Percentiles rank a stretch among this genome's conserved stretches.
phyloP scores from a whole-genome alignment of 1,140 invertebrate genomes.

The Steinernema khuongi region DNA sequence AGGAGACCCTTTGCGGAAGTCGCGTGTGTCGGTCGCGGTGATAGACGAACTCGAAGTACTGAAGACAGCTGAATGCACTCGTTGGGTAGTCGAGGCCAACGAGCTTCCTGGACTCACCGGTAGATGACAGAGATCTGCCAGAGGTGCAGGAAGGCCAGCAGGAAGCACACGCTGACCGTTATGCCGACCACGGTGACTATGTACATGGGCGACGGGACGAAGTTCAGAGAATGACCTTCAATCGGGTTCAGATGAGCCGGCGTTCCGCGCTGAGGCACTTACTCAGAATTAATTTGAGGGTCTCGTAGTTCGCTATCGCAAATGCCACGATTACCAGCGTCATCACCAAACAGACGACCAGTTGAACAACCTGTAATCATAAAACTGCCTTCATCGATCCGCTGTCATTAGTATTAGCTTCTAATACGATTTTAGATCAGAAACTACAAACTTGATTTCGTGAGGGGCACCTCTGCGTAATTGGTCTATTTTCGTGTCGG shows the following conservation, averaged over 20 bases:
- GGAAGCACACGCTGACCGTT: slow-evolving; percentile 34
- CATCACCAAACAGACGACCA: slow-evolving; percentile 42
- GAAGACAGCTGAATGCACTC: slow-evolving; percentile 34
- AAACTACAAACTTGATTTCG: too few species aligned
- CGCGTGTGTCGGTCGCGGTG: not conserved
- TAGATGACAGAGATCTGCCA: slow-evolving; percentile 45
- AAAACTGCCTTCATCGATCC: too few species aligned
- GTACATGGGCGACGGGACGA: slow-evolving; percentile 27
- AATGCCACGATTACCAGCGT: slow-evolving; percentile 32
- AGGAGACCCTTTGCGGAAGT: not conserved
- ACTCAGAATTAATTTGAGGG: slow-evolving; percentile 39
- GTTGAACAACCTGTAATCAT: slow-evolving; percentile 34
- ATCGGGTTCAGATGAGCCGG: not conserved
- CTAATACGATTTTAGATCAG: too few species aligned
- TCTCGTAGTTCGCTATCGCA: slow-evolving; percentile 42
- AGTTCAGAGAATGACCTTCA: slow-evolving; percentile 15
- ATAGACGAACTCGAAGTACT: slow-evolving; percentile 38
- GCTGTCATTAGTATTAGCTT: too few species aligned
- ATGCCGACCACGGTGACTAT: slow-evolving; percentile 26
- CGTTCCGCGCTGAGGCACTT: slow-evolving; percentile 21
- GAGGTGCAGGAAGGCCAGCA: slow-evolving; percentile 34
- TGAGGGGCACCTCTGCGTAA: too few species aligned
- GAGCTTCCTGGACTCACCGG: slow-evolving; percentile 19
- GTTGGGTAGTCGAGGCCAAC: not conserved
- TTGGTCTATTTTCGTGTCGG: too few species aligned